Evolutionary conservation across 2,888 invertebrate genomes (phyloP).

Genomic region (Caenorhabditis sp.): DNA sequence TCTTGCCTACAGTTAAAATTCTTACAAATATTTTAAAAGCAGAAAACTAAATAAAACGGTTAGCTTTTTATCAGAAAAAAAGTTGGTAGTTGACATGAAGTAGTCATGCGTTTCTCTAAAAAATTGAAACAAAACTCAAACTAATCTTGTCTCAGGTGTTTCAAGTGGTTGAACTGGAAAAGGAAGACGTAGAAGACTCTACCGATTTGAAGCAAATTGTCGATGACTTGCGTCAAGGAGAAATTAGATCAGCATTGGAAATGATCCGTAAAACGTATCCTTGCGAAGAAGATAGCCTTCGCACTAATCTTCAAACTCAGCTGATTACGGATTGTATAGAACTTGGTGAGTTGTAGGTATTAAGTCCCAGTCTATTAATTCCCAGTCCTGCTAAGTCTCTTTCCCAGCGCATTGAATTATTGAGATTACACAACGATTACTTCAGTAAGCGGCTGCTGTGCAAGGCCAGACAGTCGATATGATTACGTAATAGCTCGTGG

Average conservation of each 20-base stretch:
- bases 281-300: slow-evolving; percentile 43
- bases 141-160: background rate
- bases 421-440: slow-evolving; percentile 1
- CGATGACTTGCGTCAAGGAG: slow-evolving; percentile 44
- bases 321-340: slow-evolving; percentile 50
- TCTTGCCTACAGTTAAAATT: too few relatives aligned
- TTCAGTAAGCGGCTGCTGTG: background rate
- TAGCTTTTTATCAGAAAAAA: too few relatives aligned
- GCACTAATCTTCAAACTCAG: slow-evolving; percentile 57
- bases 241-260: slow-evolving; percentile 51
- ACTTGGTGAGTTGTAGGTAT: slow-evolving; percentile 38
- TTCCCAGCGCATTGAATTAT: background rate
- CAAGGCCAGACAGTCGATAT: background rate
- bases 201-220: slow-evolving; percentile 31
- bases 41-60: too few relatives aligned
- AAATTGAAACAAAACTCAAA: background rate
- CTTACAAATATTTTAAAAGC: too few relatives aligned
- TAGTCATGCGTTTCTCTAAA: background rate
- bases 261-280: slow-evolving; percentile 49
- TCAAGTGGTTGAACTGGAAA: slow-evolving; percentile 22
- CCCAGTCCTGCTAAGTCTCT: too few relatives aligned
- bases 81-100: background rate
- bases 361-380: too few relatives aligned
- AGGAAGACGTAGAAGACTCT: slow-evolving; percentile 1
- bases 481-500: background rate